Evolutionary conservation across 1,140 invertebrate genomes (phyloP), one percentile per base, ranked within the genome.

Genomic region (Notospermus geniculatus): DNA sequence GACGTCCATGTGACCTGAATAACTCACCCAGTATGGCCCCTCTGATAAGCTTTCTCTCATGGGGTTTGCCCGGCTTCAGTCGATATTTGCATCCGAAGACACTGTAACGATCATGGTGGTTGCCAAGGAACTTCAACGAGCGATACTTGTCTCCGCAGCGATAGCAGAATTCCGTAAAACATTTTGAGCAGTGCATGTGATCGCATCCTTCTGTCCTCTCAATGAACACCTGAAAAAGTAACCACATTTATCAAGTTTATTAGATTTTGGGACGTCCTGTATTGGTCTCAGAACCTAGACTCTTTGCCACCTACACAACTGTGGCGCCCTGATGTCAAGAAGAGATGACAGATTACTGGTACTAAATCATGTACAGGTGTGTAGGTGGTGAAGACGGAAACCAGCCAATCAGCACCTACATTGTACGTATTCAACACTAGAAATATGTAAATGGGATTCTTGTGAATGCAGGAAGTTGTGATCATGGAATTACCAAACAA

Each of bases 161-260:
- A 60, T 83, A 83, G 63, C 82, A 83, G 60, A 83, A 83, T 43
- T 73, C 72, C 7, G 79, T 82, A 28, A 75, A 65, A 65, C 82
- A 83, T 19, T 74, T 60, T 5, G 65, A 66, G 65, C 82, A 83
- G 13, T 69, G 76, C 80, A 83, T 83, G 63, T 83, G 82, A 65
- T 82, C 80, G 73, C 82, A 83, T 2, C 82, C 82, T 53, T 75
- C 67, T 0, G 70, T 73, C 54, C 79, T 70, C 66, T 83, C 74
- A 25, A 83, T 83, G 59, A 71, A 83, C 13, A 82, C 73, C 80
- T 83, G 60, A n/a, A 60, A 72, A 43, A 36, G 45, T 60, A 50
- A 57, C 32, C 32, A 36, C 4, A 36, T 15, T 7, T 36, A 36
- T 15, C n/a, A n/a, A n/a, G n/a, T n/a, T n/a, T n/a, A n/a, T n/a